Percentiles rank a stretch among this genome's conserved stretches.
Evolutionary conservation across 2,888 invertebrate genomes (phyloP).

Genomic region (Lasioglossum calceatum): DNA sequence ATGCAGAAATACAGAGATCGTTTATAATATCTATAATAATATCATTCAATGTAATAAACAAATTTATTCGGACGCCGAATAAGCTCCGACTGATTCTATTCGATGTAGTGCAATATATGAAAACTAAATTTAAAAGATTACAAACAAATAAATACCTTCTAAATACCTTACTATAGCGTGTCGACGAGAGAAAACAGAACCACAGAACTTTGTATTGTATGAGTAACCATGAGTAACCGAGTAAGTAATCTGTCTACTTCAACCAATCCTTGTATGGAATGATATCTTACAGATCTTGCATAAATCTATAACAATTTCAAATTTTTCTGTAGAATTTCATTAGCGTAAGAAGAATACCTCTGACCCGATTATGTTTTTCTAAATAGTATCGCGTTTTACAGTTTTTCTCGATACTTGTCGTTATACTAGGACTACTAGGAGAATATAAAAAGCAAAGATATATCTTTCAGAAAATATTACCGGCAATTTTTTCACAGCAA

Average conservation of each 20-base stretch:
- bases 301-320: not conserved
- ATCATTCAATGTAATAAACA: not conserved
- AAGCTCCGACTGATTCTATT: not conserved
- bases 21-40: not conserved
- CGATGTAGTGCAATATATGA: not conserved
- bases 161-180: not conserved
- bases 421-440: not conserved
- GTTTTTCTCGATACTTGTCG: not conserved
- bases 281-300: not conserved
- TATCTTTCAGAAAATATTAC: too few species aligned
- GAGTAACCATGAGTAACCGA: not conserved
- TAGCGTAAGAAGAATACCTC: not conserved
- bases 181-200: not conserved
- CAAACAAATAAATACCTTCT: not conserved
- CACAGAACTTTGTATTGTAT: not conserved
- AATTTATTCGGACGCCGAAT: not conserved
- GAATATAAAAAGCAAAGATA: not conserved
- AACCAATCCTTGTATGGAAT: not conserved
- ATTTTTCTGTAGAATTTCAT: not conserved
- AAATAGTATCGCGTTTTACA: not conserved
- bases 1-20: not conserved
- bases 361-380: not conserved
- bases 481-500: not conserved
- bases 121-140: not conserved
- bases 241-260: not conserved